Evolutionary conservation across 1,140 invertebrate genomes (phyloP), one percentile per base, ranked within the genome.

Genomic region (Tetramorium parvispinum): DNA sequence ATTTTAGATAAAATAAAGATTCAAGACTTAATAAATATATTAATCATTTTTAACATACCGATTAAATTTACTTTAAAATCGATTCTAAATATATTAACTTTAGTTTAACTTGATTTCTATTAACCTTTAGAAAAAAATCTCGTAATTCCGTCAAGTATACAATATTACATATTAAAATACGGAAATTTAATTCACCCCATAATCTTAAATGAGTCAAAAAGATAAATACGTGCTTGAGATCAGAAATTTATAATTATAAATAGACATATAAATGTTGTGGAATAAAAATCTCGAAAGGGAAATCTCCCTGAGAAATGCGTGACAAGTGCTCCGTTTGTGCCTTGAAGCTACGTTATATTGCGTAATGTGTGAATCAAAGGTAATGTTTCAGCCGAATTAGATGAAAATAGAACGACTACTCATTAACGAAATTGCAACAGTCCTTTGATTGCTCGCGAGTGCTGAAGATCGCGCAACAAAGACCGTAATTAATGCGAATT

Each of bases 401-500:
- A 24, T 49, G 43, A 37, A 68, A 79, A 79, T 53, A 53, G 46
- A 79, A 37, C 7, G 46, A 79, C 65, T 79, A 79, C 65, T 79
- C 32, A 68, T 40, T 24, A 66, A 53, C 27, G n/a, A 66, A 65
- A 79, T 68, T 79, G 61, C 77, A 63, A 32, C 61, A 16, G 46
- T 32, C n/a, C 46, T 65, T 49, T 79, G 43, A 68, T 40, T 68
- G 46, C 46, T 51, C 13, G 40, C 27, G 43, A 66, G 13, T 27
- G n/a, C 16, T 21, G 61, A 66, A 61, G n/a, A 53, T 79, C 46
- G 27, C 13, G 77, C 77, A 27, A 79, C 61, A 79, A 79, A 66
- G 61, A 51, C 32, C n/a, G 61, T 53, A 79, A 79, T 79, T 79
- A 79, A 68, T 21, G 43, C 43, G 16, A 79, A 55, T 53, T 79